A percentile compares a stretch with the other conserved stretches of the same genome.
Conservation (phyloP, 2,888 invertebrate genomes). For the Acronicta leporina region DNA sequence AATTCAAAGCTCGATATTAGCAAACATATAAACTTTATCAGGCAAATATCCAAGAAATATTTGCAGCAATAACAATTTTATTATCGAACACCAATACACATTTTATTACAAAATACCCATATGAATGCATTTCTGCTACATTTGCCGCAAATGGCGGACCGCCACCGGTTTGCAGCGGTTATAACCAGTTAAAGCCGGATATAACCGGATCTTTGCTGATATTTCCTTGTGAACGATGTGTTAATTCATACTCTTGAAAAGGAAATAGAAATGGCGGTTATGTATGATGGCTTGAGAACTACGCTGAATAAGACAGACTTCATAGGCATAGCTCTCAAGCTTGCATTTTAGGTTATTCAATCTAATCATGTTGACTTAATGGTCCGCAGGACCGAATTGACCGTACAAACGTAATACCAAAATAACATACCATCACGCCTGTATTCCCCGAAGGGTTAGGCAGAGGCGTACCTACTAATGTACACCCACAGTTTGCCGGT, state of each 20-base stretch:
- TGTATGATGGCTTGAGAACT: not conserved
- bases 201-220: slow-evolving; percentile 25
- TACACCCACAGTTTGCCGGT: no score
- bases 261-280: not conserved
- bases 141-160: slow-evolving; percentile 28
- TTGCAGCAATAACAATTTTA: slow-evolving; percentile 33
- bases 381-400: no score
- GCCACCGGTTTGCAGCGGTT: slow-evolving; percentile 30
- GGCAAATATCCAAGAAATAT: slow-evolving; percentile 30
- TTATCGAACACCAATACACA: slow-evolving; percentile 27
- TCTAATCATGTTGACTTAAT: not conserved
- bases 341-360: not conserved
- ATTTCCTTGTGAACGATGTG: slow-evolving; percentile 27
- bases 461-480: no score
- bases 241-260: slow-evolving; percentile 6
- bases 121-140: slow-evolving; percentile 52
- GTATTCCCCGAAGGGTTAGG: no score
- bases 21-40: slow-evolving; percentile 18
- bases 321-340: not conserved
- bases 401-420: no score
- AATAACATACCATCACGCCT: no score
- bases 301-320: not conserved
- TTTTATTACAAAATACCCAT: slow-evolving; percentile 36
- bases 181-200: slow-evolving; percentile 31
- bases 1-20: slow-evolving; percentile 1